These are phyloP conservation scores for Steinernema carpocapsae DNA, from an alignment of 2,888 invertebrate genomes.

Conservation along the genomic window DNA sequence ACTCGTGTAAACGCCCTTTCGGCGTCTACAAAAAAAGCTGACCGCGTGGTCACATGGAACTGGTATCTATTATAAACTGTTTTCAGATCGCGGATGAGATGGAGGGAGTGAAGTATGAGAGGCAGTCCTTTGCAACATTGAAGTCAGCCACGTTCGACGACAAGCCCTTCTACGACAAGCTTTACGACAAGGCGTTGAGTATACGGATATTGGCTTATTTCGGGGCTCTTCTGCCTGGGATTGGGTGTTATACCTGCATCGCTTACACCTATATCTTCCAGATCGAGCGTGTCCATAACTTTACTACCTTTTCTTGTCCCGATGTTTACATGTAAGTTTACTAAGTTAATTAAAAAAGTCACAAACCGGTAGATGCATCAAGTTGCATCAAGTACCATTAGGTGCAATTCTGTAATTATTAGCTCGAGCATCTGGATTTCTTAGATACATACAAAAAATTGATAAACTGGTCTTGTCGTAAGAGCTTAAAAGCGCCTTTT, in stretches of 20 bases:
- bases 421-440: too few species aligned
- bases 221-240: constrained; percentile 64
- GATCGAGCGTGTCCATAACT: constrained; percentile 60
- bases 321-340: constrained; percentile 55
- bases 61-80: too few species aligned
- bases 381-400: too few species aligned
- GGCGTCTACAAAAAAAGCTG: not conserved
- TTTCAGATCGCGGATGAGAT: constrained; percentile 9
- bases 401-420: too few species aligned
- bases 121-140: constrained; percentile 21
- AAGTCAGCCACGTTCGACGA: constrained; percentile 1
- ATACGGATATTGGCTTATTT: constrained; percentile 6
- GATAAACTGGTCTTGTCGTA: too few species aligned
- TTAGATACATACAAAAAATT: too few species aligned
- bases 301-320: constrained; percentile 59
- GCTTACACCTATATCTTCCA: constrained; percentile 65
- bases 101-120: constrained; percentile 15
- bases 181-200: constrained; percentile 24
- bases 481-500: too few species aligned
- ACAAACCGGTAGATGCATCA: too few species aligned
- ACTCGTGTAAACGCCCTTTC: not conserved
- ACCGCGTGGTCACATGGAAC: too few species aligned
- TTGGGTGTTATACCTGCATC: constrained; percentile 66
- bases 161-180: too few species aligned
- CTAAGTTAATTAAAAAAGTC: too few species aligned